phyloP scores from a whole-genome alignment of 2,888 invertebrate genomes.

The Gastracanthus pulcherrimus region DNA sequence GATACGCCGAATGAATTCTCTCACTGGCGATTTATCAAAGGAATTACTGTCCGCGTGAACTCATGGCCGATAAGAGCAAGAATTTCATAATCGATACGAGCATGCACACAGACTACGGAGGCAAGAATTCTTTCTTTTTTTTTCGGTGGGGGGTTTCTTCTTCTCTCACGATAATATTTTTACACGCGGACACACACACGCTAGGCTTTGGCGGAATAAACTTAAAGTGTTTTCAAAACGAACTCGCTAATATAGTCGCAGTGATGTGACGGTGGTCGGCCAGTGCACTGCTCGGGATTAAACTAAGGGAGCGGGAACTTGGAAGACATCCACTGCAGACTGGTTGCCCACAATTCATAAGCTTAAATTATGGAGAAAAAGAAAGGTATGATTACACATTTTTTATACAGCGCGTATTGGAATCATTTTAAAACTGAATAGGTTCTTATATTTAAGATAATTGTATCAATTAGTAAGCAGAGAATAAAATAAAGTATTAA shows the following conservation, averaged over 20 bases:
- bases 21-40: neutral
- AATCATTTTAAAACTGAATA: no score
- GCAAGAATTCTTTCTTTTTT: neutral
- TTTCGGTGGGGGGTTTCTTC: neutral
- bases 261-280: neutral
- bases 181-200: neutral
- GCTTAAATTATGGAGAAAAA: neutral
- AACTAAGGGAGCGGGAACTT: neutral
- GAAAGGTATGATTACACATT: neutral
- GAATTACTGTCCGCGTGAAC: neutral
- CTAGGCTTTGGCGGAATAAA: neutral
- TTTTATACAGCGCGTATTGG: no score
- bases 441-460: no score
- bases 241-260: neutral
- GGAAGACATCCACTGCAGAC: neutral
- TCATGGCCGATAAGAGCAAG: neutral
- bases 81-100: neutral
- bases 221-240: neutral
- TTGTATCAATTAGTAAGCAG: no score
- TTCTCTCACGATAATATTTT: neutral
- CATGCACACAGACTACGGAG: neutral
- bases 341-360: neutral
- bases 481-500: no score
- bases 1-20: neutral
- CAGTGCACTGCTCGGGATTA: neutral